Conservation (phyloP, 2,888 invertebrate genomes). For the Acrocyrtus sp. region DNA sequence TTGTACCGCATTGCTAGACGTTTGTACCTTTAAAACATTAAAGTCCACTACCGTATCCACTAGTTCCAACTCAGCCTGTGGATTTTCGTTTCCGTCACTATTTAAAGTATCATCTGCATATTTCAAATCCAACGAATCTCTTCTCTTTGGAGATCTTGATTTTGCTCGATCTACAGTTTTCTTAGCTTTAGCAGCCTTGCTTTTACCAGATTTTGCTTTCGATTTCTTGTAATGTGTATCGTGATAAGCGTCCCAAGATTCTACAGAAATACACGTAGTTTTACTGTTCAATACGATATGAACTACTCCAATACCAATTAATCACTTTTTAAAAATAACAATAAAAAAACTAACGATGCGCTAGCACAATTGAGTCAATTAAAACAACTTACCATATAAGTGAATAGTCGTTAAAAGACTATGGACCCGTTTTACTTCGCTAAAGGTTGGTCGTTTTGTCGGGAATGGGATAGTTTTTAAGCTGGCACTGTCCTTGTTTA, state of each 20-base stretch:
- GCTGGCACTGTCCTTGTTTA: constrained; percentile 74
- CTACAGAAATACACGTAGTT: too few relatives aligned
- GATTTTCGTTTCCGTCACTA: neutral
- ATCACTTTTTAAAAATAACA: too few relatives aligned
- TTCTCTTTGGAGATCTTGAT: constrained; percentile 69
- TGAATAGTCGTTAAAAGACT: constrained; percentile 70
- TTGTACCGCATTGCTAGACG: too few relatives aligned
- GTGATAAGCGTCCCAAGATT: constrained; percentile 16
- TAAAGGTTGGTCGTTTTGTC: constrained; percentile 82
- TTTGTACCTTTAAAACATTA: constrained; percentile 48
- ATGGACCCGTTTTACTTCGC: constrained; percentile 81
- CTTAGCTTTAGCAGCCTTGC: constrained; percentile 29
- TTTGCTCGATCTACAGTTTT: constrained; percentile 72
- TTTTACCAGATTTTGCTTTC: constrained; percentile 4
- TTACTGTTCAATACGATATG: too few relatives aligned
- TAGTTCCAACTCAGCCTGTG: constrained; percentile 14
- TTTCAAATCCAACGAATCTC: constrained; percentile 38
- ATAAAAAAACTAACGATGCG: too few relatives aligned
- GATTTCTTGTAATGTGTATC: constrained; percentile 18
- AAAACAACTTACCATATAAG: constrained; percentile 49
- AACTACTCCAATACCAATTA: too few relatives aligned
- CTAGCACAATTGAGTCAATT: too few relatives aligned
- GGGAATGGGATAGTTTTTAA: constrained; percentile 82
- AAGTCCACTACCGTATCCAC: constrained; percentile 44
- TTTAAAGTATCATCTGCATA: constrained; percentile 3